Percentiles rank a stretch among this genome's conserved stretches.
Evolutionary conservation across 2,888 invertebrate species (phyloP).

Genomic region (Dicranocentrus wangi): DNA sequence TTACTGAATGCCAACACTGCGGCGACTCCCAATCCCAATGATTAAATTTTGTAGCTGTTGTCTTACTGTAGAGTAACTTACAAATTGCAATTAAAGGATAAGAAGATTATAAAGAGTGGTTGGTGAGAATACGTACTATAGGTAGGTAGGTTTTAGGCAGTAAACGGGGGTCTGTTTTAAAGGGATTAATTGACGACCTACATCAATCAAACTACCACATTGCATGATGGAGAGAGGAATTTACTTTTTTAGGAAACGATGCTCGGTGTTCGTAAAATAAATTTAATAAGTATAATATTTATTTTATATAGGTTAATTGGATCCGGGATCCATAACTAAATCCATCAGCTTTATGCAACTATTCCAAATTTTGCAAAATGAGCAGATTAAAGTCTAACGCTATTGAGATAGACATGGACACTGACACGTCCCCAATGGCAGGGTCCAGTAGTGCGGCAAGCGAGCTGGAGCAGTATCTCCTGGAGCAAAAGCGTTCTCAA

Average conservation of each 20-base stretch:
- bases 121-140: too few relatives aligned
- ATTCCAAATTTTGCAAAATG: constrained; percentile 29
- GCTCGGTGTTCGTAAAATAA: not conserved
- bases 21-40: too few relatives aligned
- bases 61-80: too few relatives aligned
- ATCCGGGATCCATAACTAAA: not conserved
- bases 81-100: too few relatives aligned
- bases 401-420: constrained; percentile 66
- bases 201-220: too few relatives aligned
- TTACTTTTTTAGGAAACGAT: not conserved
- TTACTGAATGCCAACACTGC: too few relatives aligned
- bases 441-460: constrained; percentile 56
- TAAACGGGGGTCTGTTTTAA: too few relatives aligned
- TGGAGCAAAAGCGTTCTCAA: constrained; percentile 68
- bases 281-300: not conserved
- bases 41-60: too few relatives aligned
- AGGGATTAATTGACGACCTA: too few relatives aligned
- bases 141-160: too few relatives aligned
- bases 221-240: constrained; percentile 6
- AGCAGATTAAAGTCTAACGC: constrained; percentile 48
- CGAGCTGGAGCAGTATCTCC: constrained; percentile 70
- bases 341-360: too few relatives aligned
- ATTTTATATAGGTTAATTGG: not conserved
- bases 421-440: constrained; percentile 14
- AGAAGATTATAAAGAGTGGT: too few relatives aligned